phyloP scores from a whole-genome alignment of 2,888 invertebrate genomes.

The Stenodera caucasica region DNA sequence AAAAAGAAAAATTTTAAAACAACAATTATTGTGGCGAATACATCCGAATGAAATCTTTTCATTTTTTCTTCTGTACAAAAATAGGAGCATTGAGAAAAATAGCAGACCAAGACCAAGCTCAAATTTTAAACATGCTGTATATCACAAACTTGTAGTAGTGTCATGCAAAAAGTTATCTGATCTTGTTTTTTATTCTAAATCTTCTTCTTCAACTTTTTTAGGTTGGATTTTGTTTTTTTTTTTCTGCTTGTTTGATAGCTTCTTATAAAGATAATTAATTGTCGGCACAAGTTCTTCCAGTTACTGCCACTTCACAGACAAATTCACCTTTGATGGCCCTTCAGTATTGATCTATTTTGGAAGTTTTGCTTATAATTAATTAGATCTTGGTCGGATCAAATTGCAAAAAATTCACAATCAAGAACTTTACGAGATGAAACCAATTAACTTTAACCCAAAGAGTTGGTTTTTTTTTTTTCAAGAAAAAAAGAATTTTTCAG shows the following conservation, averaged over 20 bases:
- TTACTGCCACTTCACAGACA: conserved; percentile 9
- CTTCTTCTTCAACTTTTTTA: neutral
- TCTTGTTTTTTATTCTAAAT: neutral
- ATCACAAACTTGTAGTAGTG: conserved; percentile 14
- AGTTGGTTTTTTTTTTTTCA: no score
- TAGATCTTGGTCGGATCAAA: conserved; percentile 12
- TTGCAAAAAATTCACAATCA: conserved; percentile 12
- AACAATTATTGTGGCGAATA: no score
- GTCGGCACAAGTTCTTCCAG: conserved; percentile 11
- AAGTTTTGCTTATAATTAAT: conserved; percentile 10
- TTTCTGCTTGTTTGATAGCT: conserved; percentile 12
- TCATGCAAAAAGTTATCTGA: conserved; percentile 27
- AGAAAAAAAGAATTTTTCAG: no score
- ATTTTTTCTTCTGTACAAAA: no score
- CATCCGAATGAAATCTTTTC: no score
- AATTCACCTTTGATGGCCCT: conserved; percentile 6
- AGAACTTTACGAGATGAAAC: neutral
- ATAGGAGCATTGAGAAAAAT: no score
- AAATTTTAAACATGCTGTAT: no score
- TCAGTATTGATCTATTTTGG: conserved; percentile 6
- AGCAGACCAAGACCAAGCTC: no score
- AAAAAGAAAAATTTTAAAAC: no score
- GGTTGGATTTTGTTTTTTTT: neutral
- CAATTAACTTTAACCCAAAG: conserved; percentile 2
- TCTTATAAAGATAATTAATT: conserved; percentile 26